Conservation (phyloP, 1,140 invertebrate genomes). For the Megalopta genalis region DNA sequence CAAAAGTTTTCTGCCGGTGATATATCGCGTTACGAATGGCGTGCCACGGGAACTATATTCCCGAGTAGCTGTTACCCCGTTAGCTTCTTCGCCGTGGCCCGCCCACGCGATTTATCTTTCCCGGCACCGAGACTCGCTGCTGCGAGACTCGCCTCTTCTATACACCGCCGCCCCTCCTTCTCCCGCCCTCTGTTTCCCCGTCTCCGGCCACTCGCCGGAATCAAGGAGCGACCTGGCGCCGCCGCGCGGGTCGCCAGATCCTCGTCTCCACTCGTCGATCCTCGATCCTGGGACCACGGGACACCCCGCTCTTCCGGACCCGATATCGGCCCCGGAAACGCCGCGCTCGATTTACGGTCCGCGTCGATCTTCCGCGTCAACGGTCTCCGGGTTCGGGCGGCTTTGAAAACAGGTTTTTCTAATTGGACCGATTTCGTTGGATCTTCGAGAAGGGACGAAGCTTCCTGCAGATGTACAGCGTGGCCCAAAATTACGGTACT, state of each 20-base stretch:
- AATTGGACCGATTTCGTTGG: too few relatives aligned
- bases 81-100: conserved; percentile 63
- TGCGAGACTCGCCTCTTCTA: too few relatives aligned
- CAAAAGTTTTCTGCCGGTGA: conserved; percentile 62
- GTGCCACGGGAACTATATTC: conserved; percentile 67
- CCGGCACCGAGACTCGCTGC: conserved; percentile 32
- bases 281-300: conserved; percentile 13
- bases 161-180: background rate
- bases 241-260: too few relatives aligned
- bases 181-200: background rate
- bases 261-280: too few relatives aligned
- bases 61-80: conserved; percentile 68
- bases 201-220: background rate
- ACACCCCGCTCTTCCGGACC: conserved; percentile 38
- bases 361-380: conserved; percentile 11
- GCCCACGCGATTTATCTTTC: conserved; percentile 66
- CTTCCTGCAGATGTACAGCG: too few relatives aligned
- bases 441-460: too few relatives aligned
- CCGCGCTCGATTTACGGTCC: conserved; percentile 48
- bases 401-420: too few relatives aligned
- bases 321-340: conserved; percentile 39
- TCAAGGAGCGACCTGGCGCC: background rate
- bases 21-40: conserved; percentile 67
- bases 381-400: too few relatives aligned
- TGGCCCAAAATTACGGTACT: too few relatives aligned